Base-by-base conservation (phyloP, 2,113 vertebrate genomes). In the Vulpes ferrilata region DNA sequence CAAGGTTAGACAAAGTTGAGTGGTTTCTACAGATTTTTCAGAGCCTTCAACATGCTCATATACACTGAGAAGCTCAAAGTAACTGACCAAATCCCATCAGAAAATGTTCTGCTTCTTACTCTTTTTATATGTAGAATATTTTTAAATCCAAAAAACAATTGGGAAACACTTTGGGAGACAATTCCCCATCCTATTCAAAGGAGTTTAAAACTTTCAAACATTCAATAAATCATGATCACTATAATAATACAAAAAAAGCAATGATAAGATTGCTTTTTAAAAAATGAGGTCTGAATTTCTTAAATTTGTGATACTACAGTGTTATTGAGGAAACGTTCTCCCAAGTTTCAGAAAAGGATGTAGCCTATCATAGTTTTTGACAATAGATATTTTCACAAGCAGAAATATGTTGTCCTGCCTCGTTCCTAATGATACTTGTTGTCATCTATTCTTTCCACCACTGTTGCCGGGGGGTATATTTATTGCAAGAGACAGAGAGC, bases 261-360 rank as follows among this genome's bases (percentile, higher is more conserved):
- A 65, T 55, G 11, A 19, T 95, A 43, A 90, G 96, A 90, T 95
- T 73, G 35, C 67, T 51, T 93, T 96, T 88, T 60, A 79, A 89
- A 74, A 94, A 88, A 71, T 19, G n/a, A 59, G 7, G 1, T 22
- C 43, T 88, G 38, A 23, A 53, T 91, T 91, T 95, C 78, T 88
- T 60, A 51, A 55, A 81, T 96, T 94, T 22, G 22, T 59, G 27
- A 22, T 73, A n/a, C 27, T 64, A 43, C 32, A 51, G 17, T 87
- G 7, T 64, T 35, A 11, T 16, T 69, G 22, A 94, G 35, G 23
- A 93, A 60, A 11, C 67, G 64, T 62, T 95, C 62, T 84, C 25
- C 27, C 0, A 85, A 48, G 2, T 76, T 87, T 94, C 59, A 90
- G 79, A 71, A 95, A 74, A 81, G 23, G 8, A 78, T 57, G 23